Evolutionary conservation across 2,113 vertebrate species (phyloP).

Genomic region (Prietella phreatophila): DNA sequence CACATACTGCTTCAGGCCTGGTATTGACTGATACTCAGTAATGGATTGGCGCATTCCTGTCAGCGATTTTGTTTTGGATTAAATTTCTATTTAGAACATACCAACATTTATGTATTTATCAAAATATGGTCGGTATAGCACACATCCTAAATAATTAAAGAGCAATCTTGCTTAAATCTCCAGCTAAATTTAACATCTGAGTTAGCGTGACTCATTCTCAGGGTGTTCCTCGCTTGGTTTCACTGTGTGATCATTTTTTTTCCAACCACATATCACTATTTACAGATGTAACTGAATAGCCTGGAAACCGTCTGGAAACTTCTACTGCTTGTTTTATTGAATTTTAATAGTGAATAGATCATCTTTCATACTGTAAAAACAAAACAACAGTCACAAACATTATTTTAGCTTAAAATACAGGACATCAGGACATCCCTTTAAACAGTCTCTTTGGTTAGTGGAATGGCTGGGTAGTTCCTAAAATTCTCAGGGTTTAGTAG

Average conservation of each 20-base stretch:
- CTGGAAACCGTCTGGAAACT: not conserved
- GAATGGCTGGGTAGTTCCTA: not conserved
- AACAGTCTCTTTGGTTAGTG: not conserved
- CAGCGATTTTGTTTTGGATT: not conserved
- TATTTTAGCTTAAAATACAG: not conserved
- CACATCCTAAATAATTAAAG: not conserved
- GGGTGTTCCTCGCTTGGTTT: slow-evolving; percentile 39
- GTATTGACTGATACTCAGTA: not conserved
- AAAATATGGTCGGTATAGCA: slow-evolving; percentile 31
- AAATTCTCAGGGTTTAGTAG: not conserved
- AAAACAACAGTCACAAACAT: not conserved
- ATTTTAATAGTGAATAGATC: not conserved
- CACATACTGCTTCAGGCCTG: too few relatives aligned
- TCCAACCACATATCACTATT: not conserved
- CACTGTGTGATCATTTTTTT: not conserved
- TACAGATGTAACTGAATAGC: not conserved
- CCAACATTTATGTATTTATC: not conserved
- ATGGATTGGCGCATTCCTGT: not conserved
- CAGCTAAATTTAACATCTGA: not conserved
- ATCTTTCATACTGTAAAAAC: not conserved
- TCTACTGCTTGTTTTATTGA: not conserved
- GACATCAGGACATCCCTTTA: not conserved
- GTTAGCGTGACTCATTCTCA: slow-evolving; percentile 31
- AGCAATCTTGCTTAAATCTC: not conserved
- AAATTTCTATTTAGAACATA: not conserved